Base-by-base conservation (phyloP, 2,113 vertebrate species). In the Rhea pennata region DNA sequence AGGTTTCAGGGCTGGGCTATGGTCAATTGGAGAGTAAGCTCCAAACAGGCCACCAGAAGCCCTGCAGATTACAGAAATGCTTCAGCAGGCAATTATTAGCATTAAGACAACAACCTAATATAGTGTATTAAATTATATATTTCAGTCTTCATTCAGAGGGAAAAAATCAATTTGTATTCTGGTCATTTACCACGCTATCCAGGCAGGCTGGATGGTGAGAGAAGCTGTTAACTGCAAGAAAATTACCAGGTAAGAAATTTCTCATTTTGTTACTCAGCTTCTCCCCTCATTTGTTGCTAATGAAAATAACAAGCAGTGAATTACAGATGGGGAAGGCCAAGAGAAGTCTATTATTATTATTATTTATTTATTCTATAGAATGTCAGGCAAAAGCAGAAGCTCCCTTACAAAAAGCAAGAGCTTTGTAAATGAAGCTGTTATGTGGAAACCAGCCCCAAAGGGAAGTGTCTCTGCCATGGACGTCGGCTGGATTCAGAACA, bases 241-340 rank as follows among this genome's bases (percentile, higher is more conserved):
- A 97, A 96, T 96, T 87, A 96, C 64, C 62, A 94, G 74, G 84
- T 90, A 95, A 84, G 82, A 95, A 90, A 91, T 95, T 83, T 88
- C 82, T 95, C 89, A 91, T 92, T 96, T 96, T 88, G 71, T 80
- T 85, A 92, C 96, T 22, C 96, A 96, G 95, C 84, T 95, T 95
- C 94, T 88, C 94, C 65, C 75, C 82, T 95, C 80, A 56, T 51
- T 91, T 74, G 27, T 4, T 67, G 87, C 51, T 94, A 97, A 96
- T 69, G 56, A 95, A 94, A 96, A 85, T 53, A 90, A 71, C 87
- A 96, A 90, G 82, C n/a, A 83, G 75, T 51, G 84, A 95, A 95
- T 92, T 92, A 88, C 9, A 85, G 56, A 93, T 5, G 31, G 11
- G 16, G 23, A 85, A 27, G 78, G 64, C 39, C 89, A 89, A 89